A percentile compares a stretch with the other conserved stretches of the same genome.
Evolutionary conservation across 2,113 vertebrate species (phyloP).

Genomic region (Tragelaphus scriptus): DNA sequence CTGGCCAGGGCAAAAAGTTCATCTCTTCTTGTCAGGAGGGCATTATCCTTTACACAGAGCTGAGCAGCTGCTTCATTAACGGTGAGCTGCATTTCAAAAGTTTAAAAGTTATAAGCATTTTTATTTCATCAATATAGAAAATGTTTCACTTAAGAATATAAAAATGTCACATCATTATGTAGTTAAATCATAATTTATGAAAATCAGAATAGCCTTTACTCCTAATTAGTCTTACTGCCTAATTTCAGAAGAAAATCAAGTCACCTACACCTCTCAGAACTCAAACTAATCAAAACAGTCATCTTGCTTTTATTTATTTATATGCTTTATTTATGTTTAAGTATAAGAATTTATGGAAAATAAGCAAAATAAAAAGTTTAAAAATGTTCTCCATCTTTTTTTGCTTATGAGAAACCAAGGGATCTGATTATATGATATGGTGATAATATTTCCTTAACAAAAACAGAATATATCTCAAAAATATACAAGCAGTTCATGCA

Average conservation of each 20-base stretch:
- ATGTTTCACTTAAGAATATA: background rate
- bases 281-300: background rate
- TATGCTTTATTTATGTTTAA: background rate
- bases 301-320: background rate
- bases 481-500: background rate
- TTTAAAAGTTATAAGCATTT: background rate
- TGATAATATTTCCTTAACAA: background rate
- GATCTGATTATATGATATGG: background rate
- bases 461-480: background rate
- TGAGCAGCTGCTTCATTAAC: slow-evolving; percentile 97
- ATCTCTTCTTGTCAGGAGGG: slow-evolving; percentile 91
- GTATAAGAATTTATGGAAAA: background rate
- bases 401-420: background rate
- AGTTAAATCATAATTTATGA: background rate
- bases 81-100: slow-evolving; percentile 85
- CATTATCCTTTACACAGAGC: slow-evolving; percentile 93
- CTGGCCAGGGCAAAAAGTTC: slow-evolving; percentile 94
- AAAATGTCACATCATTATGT: background rate
- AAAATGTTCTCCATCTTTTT: background rate
- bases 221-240: background rate
- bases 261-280: background rate
- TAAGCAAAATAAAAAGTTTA: background rate
- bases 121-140: background rate
- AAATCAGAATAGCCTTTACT: background rate
- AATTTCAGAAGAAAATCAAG: background rate